Evolutionary conservation across 2,888 invertebrate genomes (phyloP).

Genomic region (Itoplectis maculator): DNA sequence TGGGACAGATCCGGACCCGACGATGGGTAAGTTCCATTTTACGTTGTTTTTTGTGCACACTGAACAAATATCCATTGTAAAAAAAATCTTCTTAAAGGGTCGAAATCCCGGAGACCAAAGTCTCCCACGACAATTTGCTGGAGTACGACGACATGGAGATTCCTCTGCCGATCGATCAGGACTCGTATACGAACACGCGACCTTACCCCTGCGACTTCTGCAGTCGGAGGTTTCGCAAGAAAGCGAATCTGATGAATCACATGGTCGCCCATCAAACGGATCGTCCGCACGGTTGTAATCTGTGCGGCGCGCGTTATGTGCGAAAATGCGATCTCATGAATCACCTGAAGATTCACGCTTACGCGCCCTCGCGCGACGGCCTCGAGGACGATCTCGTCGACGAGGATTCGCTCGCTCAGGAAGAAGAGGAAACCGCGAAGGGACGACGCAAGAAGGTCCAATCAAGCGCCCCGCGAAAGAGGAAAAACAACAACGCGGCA

Average conservation of each 20-base stretch:
- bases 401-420: constrained; percentile 80
- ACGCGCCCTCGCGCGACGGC: constrained; percentile 88
- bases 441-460: constrained; percentile 82
- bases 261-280: constrained; percentile 95
- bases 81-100: constrained; percentile 84
- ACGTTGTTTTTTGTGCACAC: background rate
- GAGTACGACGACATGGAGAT: constrained; percentile 90
- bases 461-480: constrained; percentile 82
- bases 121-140: constrained; percentile 83
- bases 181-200: constrained; percentile 90
- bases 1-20: constrained; percentile 91
- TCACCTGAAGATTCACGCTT: constrained; percentile 93
- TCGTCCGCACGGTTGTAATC: constrained; percentile 92
- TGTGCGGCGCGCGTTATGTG: constrained; percentile 93
- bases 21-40: constrained; percentile 86
- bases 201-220: constrained; percentile 96
- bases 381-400: constrained; percentile 86
- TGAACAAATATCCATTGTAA: background rate
- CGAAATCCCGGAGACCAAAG: constrained; percentile 87
- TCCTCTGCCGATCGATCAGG: constrained; percentile 92
- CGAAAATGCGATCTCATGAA: constrained; percentile 93
- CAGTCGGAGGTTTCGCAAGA: constrained; percentile 93
- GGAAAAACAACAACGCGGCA: constrained; percentile 79
- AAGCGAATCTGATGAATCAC: constrained; percentile 93
- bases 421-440: constrained; percentile 79